These are phyloP conservation scores for Mamestra brassicae DNA, from an alignment of 2,888 invertebrate species.

Conservation along the genomic window DNA sequence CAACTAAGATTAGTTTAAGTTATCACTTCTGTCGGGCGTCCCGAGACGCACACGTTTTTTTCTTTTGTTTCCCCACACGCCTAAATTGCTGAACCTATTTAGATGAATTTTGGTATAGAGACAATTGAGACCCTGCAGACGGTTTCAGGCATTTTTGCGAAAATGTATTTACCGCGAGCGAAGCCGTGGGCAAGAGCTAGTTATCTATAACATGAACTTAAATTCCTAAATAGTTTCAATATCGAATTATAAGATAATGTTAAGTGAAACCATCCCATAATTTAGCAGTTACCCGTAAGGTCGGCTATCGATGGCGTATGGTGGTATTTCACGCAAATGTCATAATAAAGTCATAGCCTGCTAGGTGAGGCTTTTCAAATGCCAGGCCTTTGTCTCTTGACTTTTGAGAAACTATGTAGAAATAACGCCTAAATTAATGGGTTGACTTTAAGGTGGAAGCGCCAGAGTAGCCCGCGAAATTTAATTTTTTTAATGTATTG, in stretches of 20 bases:
- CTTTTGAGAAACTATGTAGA: constrained; percentile 36
- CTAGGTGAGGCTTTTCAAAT: constrained; percentile 61
- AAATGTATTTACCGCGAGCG: too few relatives aligned
- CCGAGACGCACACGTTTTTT: too few relatives aligned
- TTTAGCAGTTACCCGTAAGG: constrained; percentile 59
- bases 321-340: constrained; percentile 77
- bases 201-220: constrained; percentile 7
- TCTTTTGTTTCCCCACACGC: too few relatives aligned
- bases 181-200: neutral
- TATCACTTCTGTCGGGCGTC: too few relatives aligned
- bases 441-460: constrained; percentile 10
- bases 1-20: too few relatives aligned
- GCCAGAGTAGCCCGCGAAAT: too few relatives aligned
- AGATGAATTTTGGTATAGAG: too few relatives aligned
- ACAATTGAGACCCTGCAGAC: too few relatives aligned
- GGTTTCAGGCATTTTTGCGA: too few relatives aligned
- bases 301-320: constrained; percentile 48
- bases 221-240: neutral
- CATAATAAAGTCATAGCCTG: constrained; percentile 66
- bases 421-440: constrained; percentile 40
- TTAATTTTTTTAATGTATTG: too few relatives aligned
- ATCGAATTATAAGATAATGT: constrained; percentile 26
- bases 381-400: constrained; percentile 61
- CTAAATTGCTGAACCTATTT: too few relatives aligned
- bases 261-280: constrained; percentile 48